Evolutionary conservation across 2,888 invertebrate genomes (phyloP), one percentile per base, ranked within the genome.

Genomic region (Hipparchia semele): DNA sequence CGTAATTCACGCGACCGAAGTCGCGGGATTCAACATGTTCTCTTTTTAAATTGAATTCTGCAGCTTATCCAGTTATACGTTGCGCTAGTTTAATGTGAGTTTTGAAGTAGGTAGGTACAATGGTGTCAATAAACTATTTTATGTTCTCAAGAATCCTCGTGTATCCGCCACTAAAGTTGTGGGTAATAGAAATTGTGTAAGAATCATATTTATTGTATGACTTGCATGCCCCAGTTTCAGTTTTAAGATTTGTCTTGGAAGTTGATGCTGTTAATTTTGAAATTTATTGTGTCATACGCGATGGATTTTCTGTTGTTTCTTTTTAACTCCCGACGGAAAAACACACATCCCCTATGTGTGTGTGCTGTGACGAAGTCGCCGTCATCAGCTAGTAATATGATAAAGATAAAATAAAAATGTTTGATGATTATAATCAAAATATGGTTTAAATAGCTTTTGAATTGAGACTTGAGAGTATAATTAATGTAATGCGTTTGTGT

Each of bases 71-170:
- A 66, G 66, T 69, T 23, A 54, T 56, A 51, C 2, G 62, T 69
- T 61, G 54, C 58, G n/a, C 54, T 54, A 61, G 51, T 58, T 73
- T 70, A 49, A 73, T 73, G 71, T 33, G 73, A 75, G 66, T 75
- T 75, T 46, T 53, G 39, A 67, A 73, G 69, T 68, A 46, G 33
- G 46, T 73, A 56, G 53, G 13, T 58, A 58, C 73, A 69, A 69
- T 67, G 65, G 73, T 67, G 71, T 69, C 75, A 73, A 75, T 75
- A 71, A 73, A 73, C 73, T 66, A 71, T 58, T 75, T 73, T 75
- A 71, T 71, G 45, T 61, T 54, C 54, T 51, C 61, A 71, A 72
- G 69, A 67, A 75, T 73, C 71, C 68, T 69, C 58, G 10, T 51
- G 56, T 59, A 59, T 59, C 59, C 71, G 13, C 64, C 23, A 68